Base-by-base conservation (phyloP, 2,888 invertebrate species). In the Macrosoma leucophasiata region DNA sequence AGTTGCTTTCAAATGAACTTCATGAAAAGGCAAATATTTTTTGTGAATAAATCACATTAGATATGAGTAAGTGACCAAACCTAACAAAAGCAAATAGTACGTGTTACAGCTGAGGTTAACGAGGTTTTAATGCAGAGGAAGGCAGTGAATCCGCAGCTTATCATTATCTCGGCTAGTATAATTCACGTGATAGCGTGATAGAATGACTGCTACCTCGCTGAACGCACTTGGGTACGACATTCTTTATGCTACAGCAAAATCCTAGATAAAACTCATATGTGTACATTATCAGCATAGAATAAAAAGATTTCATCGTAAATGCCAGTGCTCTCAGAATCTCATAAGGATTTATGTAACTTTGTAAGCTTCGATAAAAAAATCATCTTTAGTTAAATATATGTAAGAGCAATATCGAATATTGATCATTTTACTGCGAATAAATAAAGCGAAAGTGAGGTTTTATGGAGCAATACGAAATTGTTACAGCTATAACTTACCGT, bases 391-490 rank as follows among this genome's bases (percentile, higher is more conserved):
- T 37, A 43, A 48, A 46, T 53, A 48, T 58, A 62, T n/a, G n/a
- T 63, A 58, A 64, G 58, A 54, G 62, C 64, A 73, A 78, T 78
- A 77, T 68, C 67, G 61, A 65, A 73, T 76, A 76, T 78, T 72
- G 78, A 78, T 77, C 77, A 74, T 71, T 77, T 78, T 73, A 74
- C 70, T 72, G 73, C 69, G 58, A 69, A 79, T 81, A 82, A 82
- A 81, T 79, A 78, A 74, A 73, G 65, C 55, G 68, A 71, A 77
- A 77, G 76, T 76, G 67, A 68, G 73, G 73, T 78, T 82, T 82
- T 82, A 82, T 79, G 62, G 77, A 72, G 62, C 75, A 71, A 79
- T 81, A 71, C 62, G 69, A 81, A 81, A 76, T 78, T 77, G 79
- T 76, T 79, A 77, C 63, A 59, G 74, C 71, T 57, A 75, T 81